Conservation (phyloP, 2,797 vertebrate species). For the Hirundo rustica region DNA sequence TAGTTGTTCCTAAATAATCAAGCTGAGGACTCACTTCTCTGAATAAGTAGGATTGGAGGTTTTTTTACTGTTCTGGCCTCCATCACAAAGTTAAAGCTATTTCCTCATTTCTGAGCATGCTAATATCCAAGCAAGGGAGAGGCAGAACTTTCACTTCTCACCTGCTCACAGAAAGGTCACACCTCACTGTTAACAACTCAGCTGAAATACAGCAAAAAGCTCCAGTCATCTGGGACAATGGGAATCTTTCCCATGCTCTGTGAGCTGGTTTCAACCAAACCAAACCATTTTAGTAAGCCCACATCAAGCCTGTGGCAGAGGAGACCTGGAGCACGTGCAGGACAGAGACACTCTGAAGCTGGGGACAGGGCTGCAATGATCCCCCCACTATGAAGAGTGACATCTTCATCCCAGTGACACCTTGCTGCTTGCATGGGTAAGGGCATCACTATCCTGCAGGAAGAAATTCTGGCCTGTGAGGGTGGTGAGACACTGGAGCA, state of each 20-base stretch:
- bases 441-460: background rate
- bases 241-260: background rate
- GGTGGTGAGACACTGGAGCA: background rate
- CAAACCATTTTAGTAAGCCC: background rate
- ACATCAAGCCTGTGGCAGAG: background rate
- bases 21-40: background rate
- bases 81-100: background rate
- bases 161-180: constrained; percentile 23
- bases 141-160: constrained; percentile 32
- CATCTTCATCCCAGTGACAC: background rate
- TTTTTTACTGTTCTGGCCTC: background rate
- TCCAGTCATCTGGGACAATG: background rate
- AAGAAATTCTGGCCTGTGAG: background rate
- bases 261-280: background rate
- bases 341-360: background rate
- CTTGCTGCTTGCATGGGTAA: background rate
- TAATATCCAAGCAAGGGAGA: background rate
- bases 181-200: background rate
- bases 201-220: background rate
- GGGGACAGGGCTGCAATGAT: background rate
- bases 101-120: background rate
- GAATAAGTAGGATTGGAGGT: fast-evolving
- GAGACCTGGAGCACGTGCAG: background rate
- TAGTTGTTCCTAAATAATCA: background rate
- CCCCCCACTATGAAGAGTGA: fast-evolving